These are phyloP conservation scores for Labeo catla DNA, from an alignment of 2,113 vertebrate genomes.

Conservation along the genomic window DNA sequence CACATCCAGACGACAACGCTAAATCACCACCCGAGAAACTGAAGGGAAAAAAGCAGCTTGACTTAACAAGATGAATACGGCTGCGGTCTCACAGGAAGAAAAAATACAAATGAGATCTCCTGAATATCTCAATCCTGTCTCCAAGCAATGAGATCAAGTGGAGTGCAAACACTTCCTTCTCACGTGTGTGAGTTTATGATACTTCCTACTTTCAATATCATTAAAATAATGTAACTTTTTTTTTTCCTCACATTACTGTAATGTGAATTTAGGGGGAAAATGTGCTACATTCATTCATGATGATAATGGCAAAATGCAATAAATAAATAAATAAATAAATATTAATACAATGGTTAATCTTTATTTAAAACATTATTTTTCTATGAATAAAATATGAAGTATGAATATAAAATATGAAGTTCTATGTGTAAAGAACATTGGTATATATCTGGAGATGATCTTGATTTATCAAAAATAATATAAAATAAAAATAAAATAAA, in stretches of 20 bases:
- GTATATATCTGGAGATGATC: too few relatives aligned
- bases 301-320: neutral
- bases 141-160: neutral
- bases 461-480: too few relatives aligned
- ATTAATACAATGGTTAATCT: too few relatives aligned
- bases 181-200: neutral
- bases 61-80: conserved; percentile 4
- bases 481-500: too few relatives aligned
- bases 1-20: neutral
- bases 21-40: neutral
- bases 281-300: neutral
- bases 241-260: too few relatives aligned
- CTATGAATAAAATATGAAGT: too few relatives aligned
- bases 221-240: neutral
- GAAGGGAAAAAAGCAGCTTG: neutral
- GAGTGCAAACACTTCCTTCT: neutral
- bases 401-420: too few relatives aligned
- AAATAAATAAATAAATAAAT: neutral
- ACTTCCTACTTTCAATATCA: neutral
- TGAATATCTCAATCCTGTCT: neutral
- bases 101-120: neutral
- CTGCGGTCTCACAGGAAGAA: neutral
- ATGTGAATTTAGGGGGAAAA: neutral
- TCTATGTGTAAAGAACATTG: too few relatives aligned
- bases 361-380: too few relatives aligned